A percentile compares a stretch with the other conserved stretches of the same genome.
Evolutionary conservation across 2,888 invertebrate species (phyloP).

Genomic region (Chrysomela aeneicollis): DNA sequence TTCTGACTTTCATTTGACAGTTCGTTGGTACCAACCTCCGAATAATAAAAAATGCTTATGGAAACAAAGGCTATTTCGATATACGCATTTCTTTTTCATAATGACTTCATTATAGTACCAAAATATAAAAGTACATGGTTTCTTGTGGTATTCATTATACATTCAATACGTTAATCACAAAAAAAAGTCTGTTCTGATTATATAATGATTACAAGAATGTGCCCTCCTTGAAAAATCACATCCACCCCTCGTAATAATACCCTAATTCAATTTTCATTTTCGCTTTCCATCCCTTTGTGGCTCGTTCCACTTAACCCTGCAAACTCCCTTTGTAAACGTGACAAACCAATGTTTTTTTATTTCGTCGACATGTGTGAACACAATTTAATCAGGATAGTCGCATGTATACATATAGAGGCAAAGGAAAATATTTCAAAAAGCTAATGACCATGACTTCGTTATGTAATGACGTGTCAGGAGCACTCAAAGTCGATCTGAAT

Average conservation of each 20-base stretch:
- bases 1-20: too few species aligned
- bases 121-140: too few species aligned
- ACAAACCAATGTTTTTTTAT: constrained; percentile 1
- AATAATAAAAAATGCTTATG: too few species aligned
- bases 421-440: not conserved
- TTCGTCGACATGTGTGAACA: not conserved
- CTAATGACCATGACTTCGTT: not conserved
- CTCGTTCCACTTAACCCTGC: not conserved
- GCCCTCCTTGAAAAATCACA: not conserved
- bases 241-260: not conserved
- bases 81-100: too few species aligned
- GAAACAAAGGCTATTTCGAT: too few species aligned
- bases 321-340: not conserved
- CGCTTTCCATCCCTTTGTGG: not conserved
- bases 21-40: too few species aligned
- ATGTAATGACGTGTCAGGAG: not conserved
- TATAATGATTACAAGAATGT: too few species aligned
- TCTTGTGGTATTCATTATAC: too few species aligned
- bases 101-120: too few species aligned
- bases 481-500: not conserved
- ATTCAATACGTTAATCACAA: too few species aligned
- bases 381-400: not conserved
- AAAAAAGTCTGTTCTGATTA: too few species aligned
- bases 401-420: not conserved
- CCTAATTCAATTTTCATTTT: constrained; percentile 2